Evolutionary conservation across 2,113 vertebrate genomes (phyloP).

Genomic region (Aplodontia rufa): DNA sequence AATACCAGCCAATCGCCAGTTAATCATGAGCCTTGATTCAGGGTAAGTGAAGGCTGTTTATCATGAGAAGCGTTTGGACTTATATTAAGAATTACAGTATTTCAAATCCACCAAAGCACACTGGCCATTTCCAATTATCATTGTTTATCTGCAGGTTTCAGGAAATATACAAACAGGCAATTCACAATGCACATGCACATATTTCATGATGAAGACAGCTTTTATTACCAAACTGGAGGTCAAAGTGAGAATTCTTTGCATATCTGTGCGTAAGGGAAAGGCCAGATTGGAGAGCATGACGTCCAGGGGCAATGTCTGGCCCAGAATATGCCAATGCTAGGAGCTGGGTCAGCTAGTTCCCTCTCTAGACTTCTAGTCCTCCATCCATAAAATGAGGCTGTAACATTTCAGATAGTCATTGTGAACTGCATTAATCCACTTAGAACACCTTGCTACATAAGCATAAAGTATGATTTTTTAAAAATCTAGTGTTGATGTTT

Average conservation of each 20-base stretch:
- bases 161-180: neutral
- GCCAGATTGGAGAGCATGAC: neutral
- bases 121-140: neutral
- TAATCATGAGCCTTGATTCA: neutral
- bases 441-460: neutral
- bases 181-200: neutral
- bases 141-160: conserved; percentile 38
- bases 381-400: neutral
- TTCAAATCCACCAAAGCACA: neutral
- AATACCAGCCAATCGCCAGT: neutral
- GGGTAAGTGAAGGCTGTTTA: conserved; percentile 22
- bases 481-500: neutral
- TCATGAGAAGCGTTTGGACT: neutral
- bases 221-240: neutral
- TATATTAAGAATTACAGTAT: neutral
- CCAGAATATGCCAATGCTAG: neutral
- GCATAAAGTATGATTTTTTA: neutral
- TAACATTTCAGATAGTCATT: neutral
- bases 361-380: neutral
- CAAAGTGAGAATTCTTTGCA: neutral
- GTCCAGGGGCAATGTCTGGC: neutral
- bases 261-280: neutral
- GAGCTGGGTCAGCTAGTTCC: neutral
- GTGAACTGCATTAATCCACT: neutral
- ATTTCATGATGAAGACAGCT: neutral